Evolutionary conservation across 2,888 invertebrate genomes (phyloP), one percentile per base, ranked within the genome.

Genomic region (Pristionchus exspectatus): DNA sequence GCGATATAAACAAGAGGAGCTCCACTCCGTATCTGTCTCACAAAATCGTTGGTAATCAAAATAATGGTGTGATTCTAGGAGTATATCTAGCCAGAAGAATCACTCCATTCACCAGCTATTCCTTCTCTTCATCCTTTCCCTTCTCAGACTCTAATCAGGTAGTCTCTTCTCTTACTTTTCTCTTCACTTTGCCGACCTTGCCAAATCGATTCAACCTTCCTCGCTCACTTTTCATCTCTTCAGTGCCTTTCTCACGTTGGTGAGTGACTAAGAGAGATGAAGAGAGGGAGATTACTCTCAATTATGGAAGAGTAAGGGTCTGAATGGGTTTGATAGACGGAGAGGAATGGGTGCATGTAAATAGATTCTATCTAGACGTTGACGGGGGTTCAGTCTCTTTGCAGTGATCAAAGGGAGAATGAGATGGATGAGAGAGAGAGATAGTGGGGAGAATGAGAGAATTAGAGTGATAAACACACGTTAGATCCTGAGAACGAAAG

Each of bases 201-300:
- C 44, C 77, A 44, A 50, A 77, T 77, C 77, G 77, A 77, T 77
- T 44, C 50, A 77, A 77, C 77, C 77, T 77, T 77, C 77, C 77
- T 77, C 50, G 0, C 77, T 44, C 44, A 77, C 77, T 77, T 44
- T 44, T 44, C 77, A 77, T 77, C 77, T 77, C 50, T 77, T 50
- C 74, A 69, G n/a, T 74, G 5, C 77, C 4, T 18, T 77, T 44
- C 77, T 77, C 50, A 44, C 77, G 38, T 44, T 33, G 38, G 74
- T 74, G 74, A 74, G 18, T 77, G 33, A 72, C 44, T 50, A 12
- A 44, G 77, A 44, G 44, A 74, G 74, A 74, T 33, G 38, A 74
- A 72, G 66, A 18, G 33, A 14, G 16, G 30, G 74, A 14, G n/a
- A 44, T 9, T 5, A 27, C 10, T 69, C 10, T 30, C 69, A 18